Conservation (phyloP, 2,888 invertebrate genomes). For the Ochropacha duplaris region DNA sequence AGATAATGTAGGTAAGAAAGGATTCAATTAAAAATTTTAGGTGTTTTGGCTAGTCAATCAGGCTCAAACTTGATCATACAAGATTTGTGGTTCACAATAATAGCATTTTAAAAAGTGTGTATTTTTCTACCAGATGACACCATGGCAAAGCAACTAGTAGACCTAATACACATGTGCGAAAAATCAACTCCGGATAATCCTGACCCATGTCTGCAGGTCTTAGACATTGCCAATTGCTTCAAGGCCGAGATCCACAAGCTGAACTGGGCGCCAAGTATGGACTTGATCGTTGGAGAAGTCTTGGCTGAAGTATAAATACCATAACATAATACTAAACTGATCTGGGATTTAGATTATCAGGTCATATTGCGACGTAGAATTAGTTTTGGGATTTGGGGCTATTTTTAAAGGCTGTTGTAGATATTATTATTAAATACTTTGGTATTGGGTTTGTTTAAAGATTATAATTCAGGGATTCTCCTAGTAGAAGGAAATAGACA, state of each 20-base stretch:
- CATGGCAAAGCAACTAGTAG: constrained; percentile 48
- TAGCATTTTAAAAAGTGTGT: too few species aligned
- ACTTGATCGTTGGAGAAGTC: constrained; percentile 48
- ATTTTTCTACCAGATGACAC: constrained; percentile 39
- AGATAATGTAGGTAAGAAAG: too few species aligned
- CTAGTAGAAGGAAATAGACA: too few species aligned
- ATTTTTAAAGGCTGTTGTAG: not conserved
- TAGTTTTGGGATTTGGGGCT: not conserved
- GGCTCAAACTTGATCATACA: too few species aligned
- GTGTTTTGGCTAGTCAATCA: too few species aligned
- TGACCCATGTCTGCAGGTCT: constrained; percentile 39
- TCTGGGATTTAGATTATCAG: not conserved
- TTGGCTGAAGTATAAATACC: constrained; percentile 42
- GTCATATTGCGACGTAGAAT: not conserved
- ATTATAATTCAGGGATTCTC: not conserved
- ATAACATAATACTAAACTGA: not conserved
- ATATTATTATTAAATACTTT: not conserved
- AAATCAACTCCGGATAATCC: constrained; percentile 16
- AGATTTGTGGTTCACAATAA: too few species aligned
- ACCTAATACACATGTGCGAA: constrained; percentile 48
- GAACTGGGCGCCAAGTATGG: constrained; percentile 55
- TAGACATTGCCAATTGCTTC: constrained; percentile 55
- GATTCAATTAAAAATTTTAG: too few species aligned
- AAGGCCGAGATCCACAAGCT: constrained; percentile 56
- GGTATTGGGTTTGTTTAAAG: not conserved